Conservation (phyloP, 2,113 vertebrate species). For the Tupaia chinensis region DNA sequence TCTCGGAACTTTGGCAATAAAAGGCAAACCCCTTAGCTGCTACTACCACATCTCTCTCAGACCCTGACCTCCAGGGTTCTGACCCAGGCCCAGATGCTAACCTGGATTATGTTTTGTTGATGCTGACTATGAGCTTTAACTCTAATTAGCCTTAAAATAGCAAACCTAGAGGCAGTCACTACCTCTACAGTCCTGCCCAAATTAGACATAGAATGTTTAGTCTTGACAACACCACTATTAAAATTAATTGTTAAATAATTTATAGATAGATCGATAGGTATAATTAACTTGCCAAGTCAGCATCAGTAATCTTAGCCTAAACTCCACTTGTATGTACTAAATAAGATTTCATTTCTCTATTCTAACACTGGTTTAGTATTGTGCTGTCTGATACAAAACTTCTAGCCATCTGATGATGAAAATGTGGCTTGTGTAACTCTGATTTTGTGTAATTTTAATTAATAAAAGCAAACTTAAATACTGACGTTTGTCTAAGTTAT, state of each 20-base stretch:
- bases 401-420: neutral
- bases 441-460: neutral
- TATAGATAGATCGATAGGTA: neutral
- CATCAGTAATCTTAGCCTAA: conserved; percentile 2
- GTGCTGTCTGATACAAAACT: neutral
- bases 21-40: neutral
- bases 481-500: neutral
- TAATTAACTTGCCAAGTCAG: neutral
- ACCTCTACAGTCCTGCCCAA: conserved; percentile 15
- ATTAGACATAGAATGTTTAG: conserved; percentile 43
- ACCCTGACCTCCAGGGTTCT: neutral
- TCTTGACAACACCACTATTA: conserved; percentile 41
- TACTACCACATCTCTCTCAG: neutral
- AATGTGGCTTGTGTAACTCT: neutral
- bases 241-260: conserved; percentile 32
- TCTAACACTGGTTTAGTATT: neutral
- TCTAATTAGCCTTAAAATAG: conserved; percentile 49
- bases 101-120: conserved; percentile 52
- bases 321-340: neutral
- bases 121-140: conserved; percentile 22
- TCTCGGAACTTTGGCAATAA: neutral
- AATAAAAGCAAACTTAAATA: conserved; percentile 1
- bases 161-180: conserved; percentile 40
- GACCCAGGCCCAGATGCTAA: neutral
- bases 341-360: neutral